Conservation (phyloP, 2,888 invertebrate genomes). For the Cistogaster globosa region DNA sequence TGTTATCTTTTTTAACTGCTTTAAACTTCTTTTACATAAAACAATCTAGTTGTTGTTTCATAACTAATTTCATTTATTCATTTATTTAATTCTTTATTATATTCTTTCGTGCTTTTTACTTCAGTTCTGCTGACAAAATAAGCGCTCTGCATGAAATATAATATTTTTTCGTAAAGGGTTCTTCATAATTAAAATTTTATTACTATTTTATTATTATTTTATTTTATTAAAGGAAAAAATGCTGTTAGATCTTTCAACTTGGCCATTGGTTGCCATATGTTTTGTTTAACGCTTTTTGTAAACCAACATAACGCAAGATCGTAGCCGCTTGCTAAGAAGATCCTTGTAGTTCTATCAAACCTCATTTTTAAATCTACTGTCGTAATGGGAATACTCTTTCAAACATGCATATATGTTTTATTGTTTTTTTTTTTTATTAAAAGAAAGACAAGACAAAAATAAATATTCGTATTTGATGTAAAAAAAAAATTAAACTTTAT, state of each 20-base stretch:
- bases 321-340: too few relatives aligned
- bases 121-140: conserved; percentile 6
- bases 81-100: conserved; percentile 25
- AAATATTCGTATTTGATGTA: conserved; percentile 45
- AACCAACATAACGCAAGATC: too few relatives aligned
- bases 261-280: too few relatives aligned
- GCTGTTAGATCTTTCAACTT: too few relatives aligned
- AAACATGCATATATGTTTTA: not conserved
- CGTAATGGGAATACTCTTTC: too few relatives aligned
- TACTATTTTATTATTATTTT: too few relatives aligned
- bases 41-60: conserved; percentile 26
- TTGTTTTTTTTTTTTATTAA: not conserved
- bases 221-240: too few relatives aligned
- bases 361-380: too few relatives aligned
- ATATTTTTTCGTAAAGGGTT: too few relatives aligned
- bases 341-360: too few relatives aligned
- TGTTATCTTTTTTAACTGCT: not conserved
- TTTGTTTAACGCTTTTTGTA: too few relatives aligned
- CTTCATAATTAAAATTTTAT: too few relatives aligned
- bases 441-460: conserved; percentile 16
- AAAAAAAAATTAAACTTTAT: conserved; percentile 78
- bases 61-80: conserved; percentile 63
- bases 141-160: conserved; percentile 40
- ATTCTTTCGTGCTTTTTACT: not conserved
- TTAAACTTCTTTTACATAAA: conserved; percentile 3